Evolutionary conservation across 2,113 vertebrate species (phyloP).

Genomic region (Orthonyx spaldingii): DNA sequence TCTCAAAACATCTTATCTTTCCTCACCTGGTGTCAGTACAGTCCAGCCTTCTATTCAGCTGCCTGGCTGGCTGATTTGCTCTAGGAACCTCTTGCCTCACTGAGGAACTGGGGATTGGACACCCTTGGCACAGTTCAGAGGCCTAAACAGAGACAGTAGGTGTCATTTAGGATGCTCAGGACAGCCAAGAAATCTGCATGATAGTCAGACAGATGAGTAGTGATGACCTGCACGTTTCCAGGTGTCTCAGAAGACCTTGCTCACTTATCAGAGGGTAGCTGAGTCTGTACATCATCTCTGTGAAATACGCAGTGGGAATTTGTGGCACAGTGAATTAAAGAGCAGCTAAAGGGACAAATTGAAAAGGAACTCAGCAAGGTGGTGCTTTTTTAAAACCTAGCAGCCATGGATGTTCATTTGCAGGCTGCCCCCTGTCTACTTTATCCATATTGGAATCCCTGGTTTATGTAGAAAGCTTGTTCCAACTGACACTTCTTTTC

Average conservation of each 20-base stretch:
- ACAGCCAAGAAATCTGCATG: background rate
- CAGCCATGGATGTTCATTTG: background rate
- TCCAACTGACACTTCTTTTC: background rate
- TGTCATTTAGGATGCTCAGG: background rate
- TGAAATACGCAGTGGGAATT: background rate
- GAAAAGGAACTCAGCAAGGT: background rate
- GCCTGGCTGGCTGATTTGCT: background rate
- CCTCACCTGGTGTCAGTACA: background rate
- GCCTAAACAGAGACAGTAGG: background rate
- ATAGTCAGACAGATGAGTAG: background rate
- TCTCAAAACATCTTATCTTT: background rate
- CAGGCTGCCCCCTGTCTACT: fast-evolving
- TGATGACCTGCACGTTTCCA: background rate
- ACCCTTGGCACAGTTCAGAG: background rate
- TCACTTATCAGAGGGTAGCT: background rate
- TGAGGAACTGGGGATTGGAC: background rate
- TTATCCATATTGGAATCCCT: background rate
- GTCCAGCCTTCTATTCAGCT: background rate
- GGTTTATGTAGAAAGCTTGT: background rate
- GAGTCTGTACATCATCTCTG: background rate
- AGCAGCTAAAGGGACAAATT: background rate
- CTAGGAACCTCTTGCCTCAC: background rate
- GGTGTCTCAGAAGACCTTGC: background rate
- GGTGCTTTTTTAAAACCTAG: background rate
- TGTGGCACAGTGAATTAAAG: background rate